Base-by-base conservation (phyloP, 2,888 invertebrate species). In the Embidobia sp. region DNA sequence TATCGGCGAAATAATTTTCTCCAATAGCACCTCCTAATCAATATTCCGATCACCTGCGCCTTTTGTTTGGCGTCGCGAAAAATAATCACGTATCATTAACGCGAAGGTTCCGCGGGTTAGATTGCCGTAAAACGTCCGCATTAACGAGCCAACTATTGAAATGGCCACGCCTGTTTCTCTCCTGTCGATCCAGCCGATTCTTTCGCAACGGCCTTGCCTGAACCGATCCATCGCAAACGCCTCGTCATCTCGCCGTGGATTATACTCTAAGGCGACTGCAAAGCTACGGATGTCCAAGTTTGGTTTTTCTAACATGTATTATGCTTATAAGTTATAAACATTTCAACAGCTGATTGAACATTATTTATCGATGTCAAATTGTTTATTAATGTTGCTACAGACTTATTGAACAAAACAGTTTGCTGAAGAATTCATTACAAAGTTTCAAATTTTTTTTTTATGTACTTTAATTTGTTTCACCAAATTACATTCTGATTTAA, bases 161-260 rank as follows among this genome's bases (percentile, higher is more conserved):
- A 74, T 55, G 67, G 79, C 79, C 79, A 77, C 79, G 77, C 79
- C 79, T 66, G 79, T 61, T 77, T 77, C 74, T 74, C 70, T 77
- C 77, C 48, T 51, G 69, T 53, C 33, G 72, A 64, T 78, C 69
- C 26, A 22, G 66, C 48, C 33, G 63, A 67, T 74, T 77, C 70
- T 77, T 77, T 74, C 77, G 79, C 77, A 79, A 79, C 79, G 79
- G 74, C 79, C 79, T 79, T 79, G 79, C 73, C 42, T 49, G 33
- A 48, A 61, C 48, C 59, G 74, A 75, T 72, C 72, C 70, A 61
- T 70, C 57, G 69, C 66, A 40, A 77, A 76, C 61, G 74, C 77
- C 77, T 74, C 74, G 77, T 77, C 74, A 79, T 64, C 69, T 51
- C 16, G 53, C 10, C 48, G 29, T 19, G 37, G 49, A 70, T n/a